Conservation (phyloP, 2,888 invertebrate species). For the Taenaris catops region DNA sequence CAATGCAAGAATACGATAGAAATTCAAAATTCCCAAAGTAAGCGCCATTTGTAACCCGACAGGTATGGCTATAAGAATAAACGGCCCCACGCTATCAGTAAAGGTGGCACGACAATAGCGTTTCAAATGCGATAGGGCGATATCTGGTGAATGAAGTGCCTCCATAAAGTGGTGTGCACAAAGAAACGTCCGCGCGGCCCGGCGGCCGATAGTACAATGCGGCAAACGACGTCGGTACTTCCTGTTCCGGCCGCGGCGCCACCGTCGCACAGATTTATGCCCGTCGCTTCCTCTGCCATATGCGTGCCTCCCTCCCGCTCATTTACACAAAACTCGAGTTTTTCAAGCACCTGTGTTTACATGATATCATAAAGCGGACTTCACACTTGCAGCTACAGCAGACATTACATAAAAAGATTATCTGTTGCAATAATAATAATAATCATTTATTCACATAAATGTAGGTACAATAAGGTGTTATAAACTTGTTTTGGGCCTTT, state of each 20-base stretch:
- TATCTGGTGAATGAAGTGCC: constrained; percentile 56
- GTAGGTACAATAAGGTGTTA: no score
- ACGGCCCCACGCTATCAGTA: constrained; percentile 41
- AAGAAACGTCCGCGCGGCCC: constrained; percentile 71
- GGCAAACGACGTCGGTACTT: constrained; percentile 76
- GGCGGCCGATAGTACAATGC: constrained; percentile 75
- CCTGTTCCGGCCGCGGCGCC: constrained; percentile 76
- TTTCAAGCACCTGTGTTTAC: constrained; percentile 66
- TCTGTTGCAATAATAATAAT: no score
- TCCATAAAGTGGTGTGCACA: constrained; percentile 68
- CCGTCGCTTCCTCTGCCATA: constrained; percentile 72
- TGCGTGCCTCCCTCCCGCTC: constrained; percentile 60
- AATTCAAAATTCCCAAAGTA: no score
- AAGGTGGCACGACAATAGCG: constrained; percentile 66
- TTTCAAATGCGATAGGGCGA: constrained; percentile 50
- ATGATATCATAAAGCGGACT: no score
- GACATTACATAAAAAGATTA: no score
- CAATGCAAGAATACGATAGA: no score
- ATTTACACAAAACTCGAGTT: constrained; percentile 76
- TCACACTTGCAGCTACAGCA: no score
- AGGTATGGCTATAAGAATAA: constrained; percentile 26
- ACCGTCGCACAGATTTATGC: constrained; percentile 75
- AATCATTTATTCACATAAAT: no score
- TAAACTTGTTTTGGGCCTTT: no score
- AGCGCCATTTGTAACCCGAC: constrained; percentile 17